phyloP scores from a whole-genome alignment of 1,140 invertebrate genomes.

The Sitobion miscanthi region DNA sequence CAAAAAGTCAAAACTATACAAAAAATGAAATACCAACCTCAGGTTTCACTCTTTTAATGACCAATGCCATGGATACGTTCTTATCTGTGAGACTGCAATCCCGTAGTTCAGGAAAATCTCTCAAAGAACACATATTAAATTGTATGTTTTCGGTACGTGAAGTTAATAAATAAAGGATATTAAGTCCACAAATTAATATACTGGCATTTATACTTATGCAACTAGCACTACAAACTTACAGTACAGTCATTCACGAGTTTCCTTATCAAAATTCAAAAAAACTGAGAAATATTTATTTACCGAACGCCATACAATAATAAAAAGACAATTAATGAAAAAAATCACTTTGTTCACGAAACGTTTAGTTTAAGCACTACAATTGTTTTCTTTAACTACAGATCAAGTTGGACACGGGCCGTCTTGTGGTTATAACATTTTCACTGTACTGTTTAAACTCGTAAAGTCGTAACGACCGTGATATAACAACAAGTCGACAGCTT shows the following conservation, averaged over 20 bases:
- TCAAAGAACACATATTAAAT: constrained; percentile 28
- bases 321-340: neutral
- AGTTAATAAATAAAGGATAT: neutral
- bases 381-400: neutral
- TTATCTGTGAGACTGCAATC: neutral
- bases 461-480: neutral
- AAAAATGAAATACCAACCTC: neutral
- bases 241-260: neutral
- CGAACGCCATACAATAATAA: neutral
- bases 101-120: constrained; percentile 11
- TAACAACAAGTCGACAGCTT: neutral
- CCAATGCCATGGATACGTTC: neutral
- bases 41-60: neutral
- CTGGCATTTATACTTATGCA: neutral
- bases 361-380: too few species aligned
- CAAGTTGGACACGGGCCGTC: too few species aligned
- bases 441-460: neutral
- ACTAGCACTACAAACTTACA: neutral
- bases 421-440: neutral
- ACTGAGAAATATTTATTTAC: neutral
- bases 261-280: neutral
- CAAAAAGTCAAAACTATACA: neutral
- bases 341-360: too few species aligned
- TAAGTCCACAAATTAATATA: neutral
- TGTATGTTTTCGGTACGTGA: neutral